Evolutionary conservation across 2,113 vertebrate genomes (phyloP).

Genomic region (Sylvia atricapilla): DNA sequence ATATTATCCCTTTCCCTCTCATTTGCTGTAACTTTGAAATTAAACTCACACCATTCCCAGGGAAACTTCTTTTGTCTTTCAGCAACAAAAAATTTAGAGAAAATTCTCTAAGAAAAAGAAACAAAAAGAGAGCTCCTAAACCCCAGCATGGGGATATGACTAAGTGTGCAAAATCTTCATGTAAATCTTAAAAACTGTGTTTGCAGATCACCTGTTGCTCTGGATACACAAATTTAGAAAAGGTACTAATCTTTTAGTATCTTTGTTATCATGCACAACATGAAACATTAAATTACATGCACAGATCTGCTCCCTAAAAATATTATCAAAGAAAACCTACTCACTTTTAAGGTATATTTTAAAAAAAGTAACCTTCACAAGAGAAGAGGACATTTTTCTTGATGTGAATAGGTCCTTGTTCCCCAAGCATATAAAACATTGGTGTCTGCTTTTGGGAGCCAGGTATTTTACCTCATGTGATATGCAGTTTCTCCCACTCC

Average conservation of each 20-base stretch:
- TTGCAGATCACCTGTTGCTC: not conserved
- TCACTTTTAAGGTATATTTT: not conserved
- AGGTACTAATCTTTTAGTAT: not conserved
- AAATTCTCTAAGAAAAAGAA: not conserved
- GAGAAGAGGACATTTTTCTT: not conserved
- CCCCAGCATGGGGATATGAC: not conserved
- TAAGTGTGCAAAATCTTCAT: not conserved
- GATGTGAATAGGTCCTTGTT: not conserved
- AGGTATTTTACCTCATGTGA: not conserved
- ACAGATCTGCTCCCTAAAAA: not conserved
- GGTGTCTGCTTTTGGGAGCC: not conserved
- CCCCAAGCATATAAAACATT: not conserved
- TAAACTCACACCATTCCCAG: fast-evolving
- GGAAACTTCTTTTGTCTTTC: not conserved
- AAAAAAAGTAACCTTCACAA: not conserved
- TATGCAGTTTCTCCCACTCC: not conserved
- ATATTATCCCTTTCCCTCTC: not conserved
- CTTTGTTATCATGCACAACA: not conserved
- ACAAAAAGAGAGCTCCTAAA: not conserved
- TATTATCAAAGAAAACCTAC: not conserved
- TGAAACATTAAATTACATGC: not conserved
- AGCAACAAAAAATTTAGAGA: not conserved
- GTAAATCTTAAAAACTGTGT: not conserved
- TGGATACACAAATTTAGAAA: not conserved
- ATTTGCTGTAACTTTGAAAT: not conserved